Base-by-base conservation (phyloP, 2,888 invertebrate species). In the Euproctis similis region DNA sequence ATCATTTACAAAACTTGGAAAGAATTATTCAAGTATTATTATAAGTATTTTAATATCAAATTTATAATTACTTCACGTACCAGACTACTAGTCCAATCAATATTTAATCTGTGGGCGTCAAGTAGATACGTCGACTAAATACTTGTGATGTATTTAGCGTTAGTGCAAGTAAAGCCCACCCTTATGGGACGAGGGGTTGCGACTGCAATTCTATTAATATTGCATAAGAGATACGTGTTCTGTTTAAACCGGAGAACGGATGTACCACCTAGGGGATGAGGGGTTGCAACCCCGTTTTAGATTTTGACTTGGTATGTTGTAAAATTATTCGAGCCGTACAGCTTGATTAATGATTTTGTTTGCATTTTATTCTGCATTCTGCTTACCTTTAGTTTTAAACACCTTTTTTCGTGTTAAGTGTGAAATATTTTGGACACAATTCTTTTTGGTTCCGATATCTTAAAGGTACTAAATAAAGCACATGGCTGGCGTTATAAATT, bases 161-260 rank as follows among this genome's bases (percentile, higher is more conserved):
- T 23, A 28, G 42, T 20, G 25, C 26, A 20, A 28, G 42, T 20
- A n/a, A 19, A 31, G 28, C 45, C 45, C 39, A 38, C 26, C 31
- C 38, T 30, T 34, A 28, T n/a, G n/a, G n/a, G n/a, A n/a, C 31
- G 6, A 38, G 61, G 71, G 75, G 74, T n/a, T 59, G 54, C 40
- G 59, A 48, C 52, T 66, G 70, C 73, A 72, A 66, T 65, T 65
- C 65, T 66, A 73, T 80, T 78, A 77, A 80, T 77, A 77, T 76
- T 80, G 73, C 70, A 78, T 69, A 63, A 62, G 59, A 59, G 62
- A 58, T 63, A 71, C 73, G 68, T 74, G 73, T 62, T 68, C 64
- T 72, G 75, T 74, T 74, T 73, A 68, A 68, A 68, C 74, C 63
- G 49, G 45, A 55, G 51, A 36, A 47, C 54, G 39, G 28, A 35